A percentile compares a stretch with the other conserved stretches of the same genome.
phyloP scores from a whole-genome alignment of 2,797 vertebrate species.

The Menidia menidia region DNA sequence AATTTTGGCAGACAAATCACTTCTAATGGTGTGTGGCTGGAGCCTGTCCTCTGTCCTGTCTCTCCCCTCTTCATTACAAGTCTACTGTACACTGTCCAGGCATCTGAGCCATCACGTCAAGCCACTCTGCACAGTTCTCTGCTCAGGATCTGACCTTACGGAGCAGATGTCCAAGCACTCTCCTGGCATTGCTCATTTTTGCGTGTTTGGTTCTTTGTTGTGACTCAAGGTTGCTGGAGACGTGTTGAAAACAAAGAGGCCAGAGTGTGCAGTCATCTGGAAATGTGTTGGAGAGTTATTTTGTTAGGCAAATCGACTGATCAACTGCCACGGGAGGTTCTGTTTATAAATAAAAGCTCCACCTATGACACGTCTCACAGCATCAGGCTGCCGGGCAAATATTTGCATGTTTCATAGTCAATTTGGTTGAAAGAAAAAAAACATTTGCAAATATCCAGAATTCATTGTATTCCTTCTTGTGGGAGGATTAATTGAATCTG shows the following conservation, averaged over 20 bases:
- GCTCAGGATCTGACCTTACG: constrained; percentile 57
- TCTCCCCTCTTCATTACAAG: constrained; percentile 62
- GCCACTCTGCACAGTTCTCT: constrained; percentile 50
- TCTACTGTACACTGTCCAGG: constrained; percentile 78
- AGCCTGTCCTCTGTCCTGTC: constrained; percentile 74
- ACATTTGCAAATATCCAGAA: constrained; percentile 60
- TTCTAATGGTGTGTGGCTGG: constrained; percentile 75
- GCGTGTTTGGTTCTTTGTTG: constrained; percentile 24
- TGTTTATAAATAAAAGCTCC: constrained; percentile 58
- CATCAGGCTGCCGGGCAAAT: constrained; percentile 29
- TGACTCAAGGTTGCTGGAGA: constrained; percentile 16
- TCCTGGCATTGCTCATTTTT: constrained; percentile 31
- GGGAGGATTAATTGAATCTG: constrained; percentile 6
- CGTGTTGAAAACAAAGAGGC: constrained; percentile 42
- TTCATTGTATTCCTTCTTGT: constrained; percentile 32
- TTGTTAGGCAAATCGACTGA: constrained; percentile 76
- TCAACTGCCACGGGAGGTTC: constrained; percentile 68
- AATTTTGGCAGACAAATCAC: constrained; percentile 80
- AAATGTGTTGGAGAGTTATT: constrained; percentile 60
- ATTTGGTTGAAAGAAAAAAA: constrained; percentile 55
- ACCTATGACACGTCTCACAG: constrained; percentile 44
- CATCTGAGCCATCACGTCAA: constrained; percentile 56
- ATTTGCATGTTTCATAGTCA: constrained; percentile 77
- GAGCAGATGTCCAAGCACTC: constrained; percentile 50
- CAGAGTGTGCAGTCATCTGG: constrained; percentile 30